Base-by-base conservation (phyloP, 2,113 vertebrate genomes). In the Lasiurus borealis region DNA sequence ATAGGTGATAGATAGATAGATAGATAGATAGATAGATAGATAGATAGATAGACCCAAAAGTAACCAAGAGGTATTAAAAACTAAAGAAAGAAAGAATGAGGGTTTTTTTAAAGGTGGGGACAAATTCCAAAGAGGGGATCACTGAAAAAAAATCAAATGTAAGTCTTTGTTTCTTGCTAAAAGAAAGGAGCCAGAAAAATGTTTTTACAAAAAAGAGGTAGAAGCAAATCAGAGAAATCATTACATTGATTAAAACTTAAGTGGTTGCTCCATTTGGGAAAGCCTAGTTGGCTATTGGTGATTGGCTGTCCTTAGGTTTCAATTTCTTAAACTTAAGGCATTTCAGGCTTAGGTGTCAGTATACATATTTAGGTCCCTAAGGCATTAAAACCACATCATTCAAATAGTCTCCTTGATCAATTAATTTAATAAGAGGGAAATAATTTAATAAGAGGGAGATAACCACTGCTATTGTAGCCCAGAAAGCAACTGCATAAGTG, bases 391-490 rank as follows among this genome's bases (percentile, higher is more conserved):
- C 29, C 14, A 76, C 19, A 6, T n/a, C 16, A 75, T 59, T 75
- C 12, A 73, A 62, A 25, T 16, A 54, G 19, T 10, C 11, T 46
- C 27, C 44, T 40, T 75, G 19, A 62, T 88, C 23, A 59, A 59
- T 59, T 62, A 62, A 48, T 89, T 64, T 46, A 68, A 81, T 40
- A 40, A 40, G 40, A 40, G 40, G 40, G 40, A 40, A 5, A 40
- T 40, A 5, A 40, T 89, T 64, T 46, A 68, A 81, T 40, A 40
- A 40, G 40, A 40, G 40, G 40, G 40, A 40, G 40, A 40, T 40
- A 5, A 40, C 40, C 40, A 89, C 1, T 25, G 10, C 21, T 0
- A 23, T 1, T 25, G 5, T 40, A 27, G 13, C 5, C 5, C 27
- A 44, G 12, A 78, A 21, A 68, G 52, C 72, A 57, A 25, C 12